Evolutionary conservation across 2,888 invertebrate species (phyloP).

Genomic region (Phalera bucephala): DNA sequence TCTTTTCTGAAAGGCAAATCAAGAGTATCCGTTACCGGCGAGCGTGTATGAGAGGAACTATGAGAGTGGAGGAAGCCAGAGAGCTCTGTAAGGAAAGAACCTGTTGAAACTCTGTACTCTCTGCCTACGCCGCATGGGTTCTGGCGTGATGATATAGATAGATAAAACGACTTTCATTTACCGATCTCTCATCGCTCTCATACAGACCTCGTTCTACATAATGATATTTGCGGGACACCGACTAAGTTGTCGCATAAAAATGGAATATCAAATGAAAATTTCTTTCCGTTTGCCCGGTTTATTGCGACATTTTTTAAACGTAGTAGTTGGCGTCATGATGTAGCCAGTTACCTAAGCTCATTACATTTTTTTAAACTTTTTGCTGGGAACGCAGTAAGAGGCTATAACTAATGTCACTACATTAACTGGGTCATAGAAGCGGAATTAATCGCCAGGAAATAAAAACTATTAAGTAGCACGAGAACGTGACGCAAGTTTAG

Average conservation of each 20-base stretch:
- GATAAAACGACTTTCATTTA: too few relatives aligned
- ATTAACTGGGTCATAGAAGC: slow-evolving; percentile 8
- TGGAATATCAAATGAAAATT: slow-evolving; percentile 62
- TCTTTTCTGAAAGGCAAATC: too few relatives aligned
- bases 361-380: slow-evolving; percentile 12
- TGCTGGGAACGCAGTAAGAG: slow-evolving; percentile 8
- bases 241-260: slow-evolving; percentile 52
- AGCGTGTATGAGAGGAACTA: too few relatives aligned
- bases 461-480: slow-evolving; percentile 21
- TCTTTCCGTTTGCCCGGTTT: slow-evolving; percentile 52
- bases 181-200: too few relatives aligned
- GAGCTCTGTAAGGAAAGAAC: too few relatives aligned
- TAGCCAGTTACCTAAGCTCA: slow-evolving; percentile 14
- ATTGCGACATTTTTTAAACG: too few relatives aligned
- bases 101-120: too few relatives aligned
- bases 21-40: too few relatives aligned
- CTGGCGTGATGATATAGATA: too few relatives aligned
- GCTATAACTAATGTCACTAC: slow-evolving; percentile 11
- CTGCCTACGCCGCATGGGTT: too few relatives aligned
- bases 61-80: too few relatives aligned
- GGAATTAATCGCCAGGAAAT: slow-evolving; percentile 15
- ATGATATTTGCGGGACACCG: slow-evolving; percentile 36
- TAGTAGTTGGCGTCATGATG: slow-evolving; percentile 8
- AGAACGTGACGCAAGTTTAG: slow-evolving; percentile 8
- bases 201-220: slow-evolving; percentile 14